A percentile compares a stretch with the other conserved stretches of the same genome.
These are phyloP conservation scores for Nomada goodeniana DNA, from an alignment of 2,888 invertebrate species.

Conservation along the genomic window DNA sequence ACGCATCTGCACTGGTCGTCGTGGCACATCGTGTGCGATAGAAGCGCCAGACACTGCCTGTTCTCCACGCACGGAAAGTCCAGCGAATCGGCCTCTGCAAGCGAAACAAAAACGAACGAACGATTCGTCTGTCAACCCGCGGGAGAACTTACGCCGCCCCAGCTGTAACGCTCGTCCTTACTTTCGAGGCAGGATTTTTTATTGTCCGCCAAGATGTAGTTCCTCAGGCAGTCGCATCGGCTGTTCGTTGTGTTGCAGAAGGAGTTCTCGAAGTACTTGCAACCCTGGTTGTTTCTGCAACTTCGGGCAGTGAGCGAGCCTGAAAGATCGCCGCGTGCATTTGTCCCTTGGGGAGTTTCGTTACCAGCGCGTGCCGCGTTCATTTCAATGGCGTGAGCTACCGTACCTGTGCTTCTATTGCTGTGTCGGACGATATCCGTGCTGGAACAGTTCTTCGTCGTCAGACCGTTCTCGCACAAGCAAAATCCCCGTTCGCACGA, in stretches of 20 bases:
- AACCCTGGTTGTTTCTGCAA: slow-evolving; percentile 67
- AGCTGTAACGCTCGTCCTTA: slow-evolving; percentile 31
- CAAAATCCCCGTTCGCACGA: slow-evolving; percentile 62
- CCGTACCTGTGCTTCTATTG: slow-evolving; percentile 38
- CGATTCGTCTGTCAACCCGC: not conserved
- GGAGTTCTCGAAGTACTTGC: slow-evolving; percentile 45
- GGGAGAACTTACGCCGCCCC: not conserved
- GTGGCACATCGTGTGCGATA: slow-evolving; percentile 65
- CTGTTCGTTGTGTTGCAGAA: slow-evolving; percentile 68
- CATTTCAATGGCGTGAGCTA: not conserved
- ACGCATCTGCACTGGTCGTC: slow-evolving; percentile 72
- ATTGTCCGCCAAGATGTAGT: slow-evolving; percentile 55
- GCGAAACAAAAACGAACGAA: not conserved
- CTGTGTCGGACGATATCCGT: not conserved
- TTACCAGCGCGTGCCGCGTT: no score
- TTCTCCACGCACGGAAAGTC: slow-evolving; percentile 61
- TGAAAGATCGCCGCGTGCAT: slow-evolving; percentile 16
- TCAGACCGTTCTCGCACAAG: slow-evolving; percentile 51
- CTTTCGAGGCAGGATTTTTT: slow-evolving; percentile 65
- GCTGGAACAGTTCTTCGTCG: slow-evolving; percentile 55
- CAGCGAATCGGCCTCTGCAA: slow-evolving; percentile 40
- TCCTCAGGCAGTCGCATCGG: slow-evolving; percentile 67
- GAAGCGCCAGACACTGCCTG: slow-evolving; percentile 64
- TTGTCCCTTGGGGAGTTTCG: not conserved
- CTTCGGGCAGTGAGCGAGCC: slow-evolving; percentile 27